These are phyloP conservation scores for Arothron firmamentum DNA, from an alignment of 2,113 vertebrate species.

Conservation along the genomic window DNA sequence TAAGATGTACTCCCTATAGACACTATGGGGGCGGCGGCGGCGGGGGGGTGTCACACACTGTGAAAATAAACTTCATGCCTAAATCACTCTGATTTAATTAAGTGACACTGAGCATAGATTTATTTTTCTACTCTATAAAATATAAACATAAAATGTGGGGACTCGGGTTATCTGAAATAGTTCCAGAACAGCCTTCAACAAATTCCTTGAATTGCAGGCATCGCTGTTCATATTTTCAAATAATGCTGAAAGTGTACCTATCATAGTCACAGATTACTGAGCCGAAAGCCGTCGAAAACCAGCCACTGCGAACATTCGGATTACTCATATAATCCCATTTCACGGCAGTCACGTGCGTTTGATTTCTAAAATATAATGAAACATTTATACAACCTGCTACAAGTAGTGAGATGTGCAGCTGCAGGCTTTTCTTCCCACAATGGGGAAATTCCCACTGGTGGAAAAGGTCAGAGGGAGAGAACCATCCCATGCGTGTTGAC, in stretches of 20 bases:
- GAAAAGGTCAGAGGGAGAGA: conserved; percentile 16
- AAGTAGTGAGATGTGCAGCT: conserved; percentile 5
- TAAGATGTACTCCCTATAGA: conserved; percentile 25
- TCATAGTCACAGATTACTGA: neutral
- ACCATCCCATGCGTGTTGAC: conserved; percentile 15
- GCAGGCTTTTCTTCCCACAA: conserved; percentile 1
- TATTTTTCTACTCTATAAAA: too few species aligned
- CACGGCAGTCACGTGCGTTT: neutral
- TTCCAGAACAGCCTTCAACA: too few species aligned
- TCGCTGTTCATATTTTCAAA: conserved; percentile 3
- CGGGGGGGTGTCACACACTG: conserved; percentile 8
- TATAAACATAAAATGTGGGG: too few species aligned
- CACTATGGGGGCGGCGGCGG: conserved; percentile 4
- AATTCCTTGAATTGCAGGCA: neutral
- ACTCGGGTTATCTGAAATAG: too few species aligned
- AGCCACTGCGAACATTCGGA: neutral
- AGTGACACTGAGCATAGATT: conserved; percentile 9
- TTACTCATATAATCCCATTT: neutral
- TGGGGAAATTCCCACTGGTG: conserved; percentile 20
- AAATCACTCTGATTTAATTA: conserved; percentile 32
- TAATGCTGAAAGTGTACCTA: neutral
- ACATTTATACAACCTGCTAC: neutral
- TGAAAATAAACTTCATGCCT: conserved; percentile 16
- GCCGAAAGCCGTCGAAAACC: conserved; percentile 5
- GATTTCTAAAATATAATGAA: neutral